Percentiles rank a stretch among this genome's conserved stretches.
Evolutionary conservation across 2,888 invertebrate species (phyloP).

Genomic region (Serrognathus titanus): DNA sequence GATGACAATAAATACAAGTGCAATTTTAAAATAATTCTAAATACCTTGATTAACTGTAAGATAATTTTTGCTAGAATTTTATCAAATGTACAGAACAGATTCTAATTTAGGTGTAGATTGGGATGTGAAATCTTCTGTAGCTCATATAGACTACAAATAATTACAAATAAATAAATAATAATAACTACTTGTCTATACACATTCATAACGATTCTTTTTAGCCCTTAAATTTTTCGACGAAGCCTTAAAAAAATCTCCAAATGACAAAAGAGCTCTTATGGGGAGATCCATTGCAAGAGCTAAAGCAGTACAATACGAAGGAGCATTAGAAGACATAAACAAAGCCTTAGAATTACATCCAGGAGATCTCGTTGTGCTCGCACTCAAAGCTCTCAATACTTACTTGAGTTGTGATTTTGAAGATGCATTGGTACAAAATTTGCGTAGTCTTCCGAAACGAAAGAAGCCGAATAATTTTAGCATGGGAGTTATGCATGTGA

Average conservation of each 20-base stretch:
- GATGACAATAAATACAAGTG: no score
- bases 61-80: no score
- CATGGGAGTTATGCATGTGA: slow-evolving; percentile 46
- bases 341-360: slow-evolving; percentile 45
- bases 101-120: no score
- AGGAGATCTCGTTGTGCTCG: slow-evolving; percentile 38
- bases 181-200: no score
- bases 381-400: slow-evolving; percentile 41
- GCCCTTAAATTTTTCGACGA: slow-evolving; percentile 40
- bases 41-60: not conserved
- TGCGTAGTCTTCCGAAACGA: slow-evolving; percentile 31
- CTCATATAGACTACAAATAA: no score
- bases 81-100: no score
- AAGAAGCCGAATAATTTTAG: slow-evolving; percentile 45
- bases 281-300: slow-evolving; percentile 55
- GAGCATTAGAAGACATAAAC: slow-evolving; percentile 54
- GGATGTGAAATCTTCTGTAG: no score
- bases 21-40: not conserved
- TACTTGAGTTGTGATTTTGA: slow-evolving; percentile 46
- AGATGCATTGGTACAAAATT: slow-evolving; percentile 42
- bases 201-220: no score
- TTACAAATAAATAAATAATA: no score
- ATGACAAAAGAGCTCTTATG: slow-evolving; percentile 54
- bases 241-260: slow-evolving; percentile 38
- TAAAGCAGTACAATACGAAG: slow-evolving; percentile 55